phyloP scores from a whole-genome alignment of 2,113 vertebrate genomes.

The Burhinus oedicnemus region DNA sequence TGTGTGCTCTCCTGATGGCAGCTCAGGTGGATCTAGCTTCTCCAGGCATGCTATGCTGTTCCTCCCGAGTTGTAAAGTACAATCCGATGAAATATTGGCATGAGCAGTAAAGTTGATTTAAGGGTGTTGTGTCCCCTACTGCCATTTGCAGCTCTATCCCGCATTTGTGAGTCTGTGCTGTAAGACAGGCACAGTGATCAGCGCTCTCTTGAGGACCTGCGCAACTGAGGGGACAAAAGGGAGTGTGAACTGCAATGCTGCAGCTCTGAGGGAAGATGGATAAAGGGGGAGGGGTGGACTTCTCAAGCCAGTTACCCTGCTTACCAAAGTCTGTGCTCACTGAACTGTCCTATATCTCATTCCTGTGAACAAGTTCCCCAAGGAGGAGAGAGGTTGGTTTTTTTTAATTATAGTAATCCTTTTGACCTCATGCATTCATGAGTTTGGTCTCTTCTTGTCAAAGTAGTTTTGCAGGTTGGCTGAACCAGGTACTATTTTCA shows the following conservation, averaged over 20 bases:
- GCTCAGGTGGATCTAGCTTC: neutral
- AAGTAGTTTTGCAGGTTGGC: slow-evolving; percentile 53
- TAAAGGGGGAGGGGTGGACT: slow-evolving; percentile 33
- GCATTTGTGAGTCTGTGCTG: neutral
- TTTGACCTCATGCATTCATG: slow-evolving; percentile 52
- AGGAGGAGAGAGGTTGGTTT: neutral
- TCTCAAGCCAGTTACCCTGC: neutral
- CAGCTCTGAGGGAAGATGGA: neutral
- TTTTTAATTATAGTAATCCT: slow-evolving; percentile 35
- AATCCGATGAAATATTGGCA: neutral
- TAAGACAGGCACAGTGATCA: neutral
- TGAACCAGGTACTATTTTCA: slow-evolving; percentile 32
- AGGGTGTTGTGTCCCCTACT: neutral
- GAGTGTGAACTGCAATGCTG: neutral
- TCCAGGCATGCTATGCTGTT: neutral
- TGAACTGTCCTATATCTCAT: slow-evolving; percentile 49
- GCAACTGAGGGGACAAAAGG: neutral
- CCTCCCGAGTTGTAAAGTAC: neutral
- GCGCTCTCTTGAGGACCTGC: neutral
- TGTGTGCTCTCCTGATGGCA: neutral
- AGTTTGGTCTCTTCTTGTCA: slow-evolving; percentile 46
- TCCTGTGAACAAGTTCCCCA: slow-evolving; percentile 34
- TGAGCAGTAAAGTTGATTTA: accelerated
- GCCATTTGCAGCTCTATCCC: accelerated
- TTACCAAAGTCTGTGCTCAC: slow-evolving; percentile 48